Evolutionary conservation across 2,888 invertebrate genomes (phyloP).

Genomic region (Pteria penguin): DNA sequence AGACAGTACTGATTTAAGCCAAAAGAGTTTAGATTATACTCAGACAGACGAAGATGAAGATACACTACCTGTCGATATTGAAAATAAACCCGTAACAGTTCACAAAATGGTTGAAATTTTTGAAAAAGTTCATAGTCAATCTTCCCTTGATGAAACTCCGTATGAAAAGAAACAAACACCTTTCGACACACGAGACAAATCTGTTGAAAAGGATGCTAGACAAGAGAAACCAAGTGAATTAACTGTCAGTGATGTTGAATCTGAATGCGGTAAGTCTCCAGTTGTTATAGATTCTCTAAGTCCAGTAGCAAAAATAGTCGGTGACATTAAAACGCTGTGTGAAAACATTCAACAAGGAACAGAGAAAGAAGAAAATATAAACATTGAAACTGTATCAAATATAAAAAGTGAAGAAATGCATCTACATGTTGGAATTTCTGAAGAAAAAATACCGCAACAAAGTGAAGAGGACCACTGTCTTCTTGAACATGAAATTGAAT

Average conservation of each 20-base stretch:
- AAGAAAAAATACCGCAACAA: not conserved
- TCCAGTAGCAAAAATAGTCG: slow-evolving; percentile 53
- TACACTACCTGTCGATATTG: not conserved
- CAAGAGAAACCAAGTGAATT: slow-evolving; percentile 2
- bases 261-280: slow-evolving; percentile 6
- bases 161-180: not conserved
- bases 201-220: not conserved
- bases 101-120: slow-evolving; percentile 34
- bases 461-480: not conserved
- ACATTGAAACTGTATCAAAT: no score
- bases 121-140: slow-evolving; percentile 28
- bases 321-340: slow-evolving; percentile 57
- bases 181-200: not conserved
- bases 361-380: slow-evolving; percentile 34
- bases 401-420: no score
- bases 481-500: no score
- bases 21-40: not conserved
- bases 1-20: not conserved
- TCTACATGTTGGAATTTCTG: not conserved
- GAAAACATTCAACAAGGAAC: slow-evolving; percentile 53
- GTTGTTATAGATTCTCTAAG: slow-evolving; percentile 35
- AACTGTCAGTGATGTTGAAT: not conserved
- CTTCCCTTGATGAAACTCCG: slow-evolving; percentile 27
- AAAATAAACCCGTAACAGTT: slow-evolving; percentile 18
- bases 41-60: not conserved